These are phyloP conservation scores for Euzetes globulus DNA, from an alignment of 2,888 invertebrate species.

Conservation along the genomic window DNA sequence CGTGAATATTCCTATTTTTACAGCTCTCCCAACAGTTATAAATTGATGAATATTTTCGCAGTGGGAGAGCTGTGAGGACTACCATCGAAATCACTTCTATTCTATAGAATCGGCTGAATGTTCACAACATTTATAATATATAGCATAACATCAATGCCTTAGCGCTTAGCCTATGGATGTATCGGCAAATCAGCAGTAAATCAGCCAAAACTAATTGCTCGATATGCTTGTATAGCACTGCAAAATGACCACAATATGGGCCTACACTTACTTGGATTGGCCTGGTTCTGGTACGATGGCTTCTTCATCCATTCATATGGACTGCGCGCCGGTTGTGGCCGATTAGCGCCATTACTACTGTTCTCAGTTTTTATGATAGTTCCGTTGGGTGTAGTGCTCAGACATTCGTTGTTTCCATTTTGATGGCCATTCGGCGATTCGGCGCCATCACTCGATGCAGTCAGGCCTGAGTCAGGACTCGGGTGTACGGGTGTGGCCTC, in stretches of 20 bases:
- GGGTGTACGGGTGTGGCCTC: constrained; percentile 30
- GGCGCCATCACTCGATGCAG: constrained; percentile 54
- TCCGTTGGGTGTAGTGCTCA: constrained; percentile 14
- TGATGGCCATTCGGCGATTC: constrained; percentile 41
- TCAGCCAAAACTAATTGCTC: constrained; percentile 15
- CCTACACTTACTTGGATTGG: constrained; percentile 64
- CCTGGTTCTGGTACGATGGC: constrained; percentile 72
- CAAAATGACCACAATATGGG: neutral
- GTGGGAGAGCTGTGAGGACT: constrained; percentile 11
- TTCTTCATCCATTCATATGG: constrained; percentile 91
- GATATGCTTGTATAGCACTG: neutral
- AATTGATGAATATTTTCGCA: constrained; percentile 17
- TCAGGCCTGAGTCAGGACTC: constrained; percentile 48
- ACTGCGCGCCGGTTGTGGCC: constrained; percentile 66
- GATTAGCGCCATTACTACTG: constrained; percentile 50
- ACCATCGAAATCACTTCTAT: neutral
- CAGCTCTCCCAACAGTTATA: constrained; percentile 28
- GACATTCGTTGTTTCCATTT: constrained; percentile 37
- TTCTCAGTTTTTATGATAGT: constrained; percentile 46
- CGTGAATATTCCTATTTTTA: constrained; percentile 26
- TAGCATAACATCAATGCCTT: constrained; percentile 7
- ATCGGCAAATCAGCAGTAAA: neutral
- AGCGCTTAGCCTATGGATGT: neutral
- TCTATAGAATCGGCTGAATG: constrained; percentile 18
- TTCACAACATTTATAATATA: constrained; percentile 15